phyloP scores from a whole-genome alignment of 2,113 vertebrate genomes.

The Pyxicephalus adspersus region DNA sequence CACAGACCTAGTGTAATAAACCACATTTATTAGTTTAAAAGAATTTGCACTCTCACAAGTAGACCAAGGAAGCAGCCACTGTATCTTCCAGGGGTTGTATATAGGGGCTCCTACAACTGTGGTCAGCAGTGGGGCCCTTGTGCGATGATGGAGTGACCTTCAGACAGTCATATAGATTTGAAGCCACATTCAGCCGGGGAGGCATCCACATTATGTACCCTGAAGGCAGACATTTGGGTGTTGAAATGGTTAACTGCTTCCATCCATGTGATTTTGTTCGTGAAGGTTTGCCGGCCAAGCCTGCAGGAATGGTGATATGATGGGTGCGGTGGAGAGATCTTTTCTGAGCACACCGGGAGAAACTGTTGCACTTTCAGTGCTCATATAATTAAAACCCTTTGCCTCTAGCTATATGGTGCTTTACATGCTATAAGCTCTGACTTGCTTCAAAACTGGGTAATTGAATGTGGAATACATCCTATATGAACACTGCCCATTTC shows the following conservation, averaged over 20 bases:
- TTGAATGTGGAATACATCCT: no score
- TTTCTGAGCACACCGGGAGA: constrained; percentile 4
- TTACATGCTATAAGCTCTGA: not conserved
- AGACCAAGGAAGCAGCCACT: no score
- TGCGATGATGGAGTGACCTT: no score
- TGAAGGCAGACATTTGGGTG: not conserved
- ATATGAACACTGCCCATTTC: no score
- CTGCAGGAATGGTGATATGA: constrained; percentile 23
- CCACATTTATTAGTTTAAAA: no score
- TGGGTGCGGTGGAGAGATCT: constrained; percentile 20
- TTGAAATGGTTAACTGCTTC: not conserved
- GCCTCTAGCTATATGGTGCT: not conserved
- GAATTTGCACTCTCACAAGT: no score
- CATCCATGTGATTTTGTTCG: not conserved
- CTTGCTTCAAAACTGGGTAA: no score
- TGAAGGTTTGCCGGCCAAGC: not conserved
- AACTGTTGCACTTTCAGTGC: constrained; percentile 6
- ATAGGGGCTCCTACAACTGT: no score
- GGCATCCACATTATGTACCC: not conserved
- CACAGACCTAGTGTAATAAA: no score
- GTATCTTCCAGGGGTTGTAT: no score
- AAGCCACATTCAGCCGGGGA: not conserved
- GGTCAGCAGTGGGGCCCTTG: no score
- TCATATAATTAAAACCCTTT: not conserved
- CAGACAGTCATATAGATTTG: not conserved